Percentiles rank a stretch among this genome's conserved stretches.
Evolutionary conservation across 2,797 vertebrate species (phyloP).

Genomic region (Chelmon rostratus): DNA sequence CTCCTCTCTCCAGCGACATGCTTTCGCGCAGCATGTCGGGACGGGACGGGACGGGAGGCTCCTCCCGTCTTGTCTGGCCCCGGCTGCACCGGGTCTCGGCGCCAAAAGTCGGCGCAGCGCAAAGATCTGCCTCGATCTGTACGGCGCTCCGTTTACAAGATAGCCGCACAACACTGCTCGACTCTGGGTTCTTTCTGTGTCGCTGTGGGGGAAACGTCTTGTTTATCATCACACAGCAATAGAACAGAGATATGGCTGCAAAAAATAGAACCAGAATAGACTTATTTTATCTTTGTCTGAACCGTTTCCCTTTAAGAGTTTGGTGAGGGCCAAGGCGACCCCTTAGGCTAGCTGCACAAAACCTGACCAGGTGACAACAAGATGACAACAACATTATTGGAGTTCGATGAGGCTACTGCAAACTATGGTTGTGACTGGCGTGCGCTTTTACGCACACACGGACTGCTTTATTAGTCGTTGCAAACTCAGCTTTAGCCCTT

Average conservation of each 20-base stretch:
- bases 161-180: conserved; percentile 11
- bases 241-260: conserved; percentile 44
- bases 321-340: neutral
- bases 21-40: conserved; percentile 13
- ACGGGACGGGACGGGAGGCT: conserved; percentile 33
- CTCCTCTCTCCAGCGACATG: conserved; percentile 13
- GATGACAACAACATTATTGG: neutral
- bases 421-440: neutral
- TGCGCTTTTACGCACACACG: conserved; percentile 31
- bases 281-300: conserved; percentile 22
- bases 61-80: conserved; percentile 64
- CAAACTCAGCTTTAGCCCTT: neutral
- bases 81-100: conserved; percentile 54
- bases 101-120: conserved; percentile 62
- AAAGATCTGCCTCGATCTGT: conserved; percentile 14
- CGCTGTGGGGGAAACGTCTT: conserved; percentile 10
- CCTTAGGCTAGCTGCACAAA: neutral
- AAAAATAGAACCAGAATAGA: conserved; percentile 38
- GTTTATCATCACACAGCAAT: conserved; percentile 49
- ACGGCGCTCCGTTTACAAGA: conserved; percentile 18
- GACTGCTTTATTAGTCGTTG: neutral
- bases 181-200: conserved; percentile 16
- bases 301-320: conserved; percentile 4
- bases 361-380: neutral
- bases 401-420: neutral